phyloP scores from a whole-genome alignment of 2,113 vertebrate species.

The Perca fluviatilis region DNA sequence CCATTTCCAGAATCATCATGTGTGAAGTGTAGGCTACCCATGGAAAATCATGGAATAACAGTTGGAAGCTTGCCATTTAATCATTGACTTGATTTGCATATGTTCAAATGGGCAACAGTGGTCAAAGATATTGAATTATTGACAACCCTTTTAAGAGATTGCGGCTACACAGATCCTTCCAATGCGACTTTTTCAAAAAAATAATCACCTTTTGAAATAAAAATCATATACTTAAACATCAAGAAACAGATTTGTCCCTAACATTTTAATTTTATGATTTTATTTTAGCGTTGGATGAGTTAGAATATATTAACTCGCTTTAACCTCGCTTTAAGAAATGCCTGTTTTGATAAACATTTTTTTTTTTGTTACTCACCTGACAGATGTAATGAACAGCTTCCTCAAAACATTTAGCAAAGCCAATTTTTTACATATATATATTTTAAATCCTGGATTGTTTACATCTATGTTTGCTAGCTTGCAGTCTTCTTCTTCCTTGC shows the following conservation, averaged over 20 bases:
- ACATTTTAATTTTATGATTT: conserved; percentile 13
- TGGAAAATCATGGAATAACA: conserved; percentile 36
- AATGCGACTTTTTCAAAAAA: conserved; percentile 17
- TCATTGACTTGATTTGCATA: conserved; percentile 20
- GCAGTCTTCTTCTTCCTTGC: not conserved
- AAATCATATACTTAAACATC: not conserved
- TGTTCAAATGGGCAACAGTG: conserved; percentile 11
- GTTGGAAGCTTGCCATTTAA: conserved; percentile 39
- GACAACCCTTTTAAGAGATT: conserved; percentile 37
- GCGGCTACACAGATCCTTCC: not conserved
- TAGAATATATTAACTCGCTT: not conserved
- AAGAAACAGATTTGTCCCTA: not conserved
- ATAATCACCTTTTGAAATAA: conserved; percentile 3
- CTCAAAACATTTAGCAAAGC: conserved; percentile 1
- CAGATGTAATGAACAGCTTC: not conserved
- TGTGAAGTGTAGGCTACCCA: conserved; percentile 32
- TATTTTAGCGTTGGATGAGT: not conserved
- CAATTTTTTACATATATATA: not conserved
- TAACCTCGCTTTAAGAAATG: not conserved
- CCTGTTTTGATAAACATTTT: not conserved
- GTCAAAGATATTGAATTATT: conserved; percentile 41
- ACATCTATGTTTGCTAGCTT: not conserved
- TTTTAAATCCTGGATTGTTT: not conserved
- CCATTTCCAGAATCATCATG: conserved; percentile 56
- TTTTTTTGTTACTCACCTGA: not conserved